phyloP scores from a whole-genome alignment of 2,113 vertebrate genomes.

The Brachyistius frenatus region DNA sequence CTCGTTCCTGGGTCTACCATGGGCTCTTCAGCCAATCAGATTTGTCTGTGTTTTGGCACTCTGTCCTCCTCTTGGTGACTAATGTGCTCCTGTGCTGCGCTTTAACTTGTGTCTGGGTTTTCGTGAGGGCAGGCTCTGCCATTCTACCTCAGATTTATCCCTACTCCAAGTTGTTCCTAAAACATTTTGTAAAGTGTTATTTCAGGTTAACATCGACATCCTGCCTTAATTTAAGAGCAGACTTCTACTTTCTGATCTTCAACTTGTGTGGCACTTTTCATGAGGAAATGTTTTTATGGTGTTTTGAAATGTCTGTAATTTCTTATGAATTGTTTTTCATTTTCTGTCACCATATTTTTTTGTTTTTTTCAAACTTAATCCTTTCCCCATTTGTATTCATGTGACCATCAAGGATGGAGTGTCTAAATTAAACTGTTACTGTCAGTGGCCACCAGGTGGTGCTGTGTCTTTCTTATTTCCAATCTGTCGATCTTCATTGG shows the following conservation, averaged over 20 bases:
- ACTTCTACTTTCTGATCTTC: not conserved
- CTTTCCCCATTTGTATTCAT: conserved; percentile 17
- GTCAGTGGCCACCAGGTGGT: conserved; percentile 68
- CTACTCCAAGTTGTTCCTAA: not conserved
- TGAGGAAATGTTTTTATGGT: conserved; percentile 3
- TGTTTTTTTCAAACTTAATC: not conserved
- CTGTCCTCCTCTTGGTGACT: conserved; percentile 7
- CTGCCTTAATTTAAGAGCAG: conserved; percentile 15
- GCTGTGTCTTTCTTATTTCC: conserved; percentile 50
- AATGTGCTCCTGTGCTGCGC: conserved; percentile 6
- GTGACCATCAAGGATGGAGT: conserved; percentile 14
- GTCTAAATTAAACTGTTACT: conserved; percentile 55
- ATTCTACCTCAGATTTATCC: conserved; percentile 1
- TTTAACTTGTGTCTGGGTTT: conserved; percentile 21
- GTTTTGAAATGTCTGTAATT: conserved; percentile 14
- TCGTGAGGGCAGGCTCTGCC: not conserved
- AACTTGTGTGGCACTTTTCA: conserved; percentile 32
- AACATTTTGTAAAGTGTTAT: not conserved
- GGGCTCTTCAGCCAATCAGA: conserved; percentile 19
- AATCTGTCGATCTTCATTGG: not conserved
- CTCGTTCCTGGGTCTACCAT: conserved; percentile 7
- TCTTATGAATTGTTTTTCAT: not conserved
- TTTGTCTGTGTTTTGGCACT: conserved; percentile 20
- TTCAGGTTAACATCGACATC: conserved; percentile 16
- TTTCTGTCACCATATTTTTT: conserved; percentile 7